phyloP scores from a whole-genome alignment of 2,113 vertebrate species.

The Ploceus nigricollis region DNA sequence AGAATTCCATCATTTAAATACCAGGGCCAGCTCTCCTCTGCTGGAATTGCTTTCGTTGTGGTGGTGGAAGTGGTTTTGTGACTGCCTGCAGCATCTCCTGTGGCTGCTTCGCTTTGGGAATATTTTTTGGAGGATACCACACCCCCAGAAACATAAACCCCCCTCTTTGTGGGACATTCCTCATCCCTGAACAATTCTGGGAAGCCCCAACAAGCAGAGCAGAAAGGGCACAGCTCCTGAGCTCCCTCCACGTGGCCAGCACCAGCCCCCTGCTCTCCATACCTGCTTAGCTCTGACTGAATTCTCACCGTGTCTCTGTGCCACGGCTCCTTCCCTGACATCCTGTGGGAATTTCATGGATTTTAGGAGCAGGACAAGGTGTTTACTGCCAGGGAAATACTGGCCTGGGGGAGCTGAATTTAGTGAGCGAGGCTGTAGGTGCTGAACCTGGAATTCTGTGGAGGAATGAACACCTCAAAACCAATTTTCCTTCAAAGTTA shows the following conservation, averaged over 20 bases:
- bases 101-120: neutral
- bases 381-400: constrained; percentile 34
- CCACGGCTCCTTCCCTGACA: constrained; percentile 31
- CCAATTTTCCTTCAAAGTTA: constrained; percentile 46
- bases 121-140: neutral
- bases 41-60: accelerated
- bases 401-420: constrained; percentile 41
- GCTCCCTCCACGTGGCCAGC: neutral
- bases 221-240: neutral
- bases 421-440: constrained; percentile 18
- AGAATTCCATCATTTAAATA: neutral
- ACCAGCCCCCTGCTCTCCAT: neutral
- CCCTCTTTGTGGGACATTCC: neutral
- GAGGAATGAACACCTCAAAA: constrained; percentile 27
- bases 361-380: constrained; percentile 42
- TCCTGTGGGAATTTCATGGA: constrained; percentile 31
- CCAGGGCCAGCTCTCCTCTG: neutral
- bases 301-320: neutral
- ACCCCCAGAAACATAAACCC: neutral
- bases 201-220: neutral
- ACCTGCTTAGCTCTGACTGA: neutral
- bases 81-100: neutral
- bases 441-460: neutral
- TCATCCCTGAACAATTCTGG: neutral
- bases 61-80: neutral